Percentiles rank a stretch among this genome's conserved stretches.
Conservation (phyloP, 2,113 vertebrate genomes). For the Oostethus manadensis region DNA sequence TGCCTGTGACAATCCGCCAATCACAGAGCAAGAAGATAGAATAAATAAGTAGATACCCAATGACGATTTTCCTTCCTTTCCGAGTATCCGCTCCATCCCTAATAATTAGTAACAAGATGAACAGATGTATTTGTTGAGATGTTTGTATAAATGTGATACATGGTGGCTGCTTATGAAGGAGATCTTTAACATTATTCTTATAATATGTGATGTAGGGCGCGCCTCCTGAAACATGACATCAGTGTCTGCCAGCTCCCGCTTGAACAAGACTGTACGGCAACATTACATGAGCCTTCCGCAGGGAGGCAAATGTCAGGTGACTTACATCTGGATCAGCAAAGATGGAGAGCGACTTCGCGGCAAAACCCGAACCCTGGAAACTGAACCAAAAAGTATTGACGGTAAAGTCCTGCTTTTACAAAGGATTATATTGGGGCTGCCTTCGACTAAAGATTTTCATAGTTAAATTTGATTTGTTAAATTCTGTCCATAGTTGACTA, state of each 20-base stretch:
- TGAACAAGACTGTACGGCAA: constrained; percentile 57
- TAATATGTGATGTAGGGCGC: neutral
- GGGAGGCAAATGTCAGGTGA: constrained; percentile 67
- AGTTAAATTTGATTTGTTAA: neutral
- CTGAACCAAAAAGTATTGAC: constrained; percentile 57
- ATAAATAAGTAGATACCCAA: no score
- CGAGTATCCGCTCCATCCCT: no score
- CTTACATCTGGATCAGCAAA: constrained; percentile 81
- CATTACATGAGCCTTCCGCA: constrained; percentile 75
- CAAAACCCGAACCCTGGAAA: constrained; percentile 66
- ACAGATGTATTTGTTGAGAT: no score
- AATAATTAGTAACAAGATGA: no score
- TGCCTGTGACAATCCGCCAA: no score
- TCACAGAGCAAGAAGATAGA: no score
- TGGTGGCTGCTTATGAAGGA: no score
- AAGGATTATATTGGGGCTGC: neutral
- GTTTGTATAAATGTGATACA: neutral
- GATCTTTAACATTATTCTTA: neutral
- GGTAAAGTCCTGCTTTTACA: constrained; percentile 25
- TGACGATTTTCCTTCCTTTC: no score
- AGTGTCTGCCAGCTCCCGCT: constrained; percentile 23
- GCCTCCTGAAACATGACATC: constrained; percentile 40
- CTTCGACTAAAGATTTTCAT: neutral
- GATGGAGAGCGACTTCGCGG: constrained; percentile 72
- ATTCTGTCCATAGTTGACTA: neutral